Conservation (phyloP, 2,888 invertebrate species). For the Drosophila dives region DNA sequence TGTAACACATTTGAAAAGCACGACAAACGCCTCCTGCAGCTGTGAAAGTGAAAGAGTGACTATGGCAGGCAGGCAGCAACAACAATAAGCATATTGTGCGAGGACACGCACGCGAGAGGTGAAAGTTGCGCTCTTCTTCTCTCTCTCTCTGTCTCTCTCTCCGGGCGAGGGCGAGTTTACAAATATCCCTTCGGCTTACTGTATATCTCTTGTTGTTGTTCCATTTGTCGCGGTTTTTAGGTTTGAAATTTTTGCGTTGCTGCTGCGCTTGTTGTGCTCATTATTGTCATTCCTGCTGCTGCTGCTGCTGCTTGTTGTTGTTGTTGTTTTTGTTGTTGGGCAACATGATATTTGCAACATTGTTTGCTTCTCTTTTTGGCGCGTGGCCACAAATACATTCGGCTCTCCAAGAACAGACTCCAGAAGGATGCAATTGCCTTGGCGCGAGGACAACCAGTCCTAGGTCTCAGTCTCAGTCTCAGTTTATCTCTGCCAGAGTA, state of each 20-base stretch:
- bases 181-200: slow-evolving; percentile 49
- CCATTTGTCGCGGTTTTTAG: slow-evolving; percentile 44
- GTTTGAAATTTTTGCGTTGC: slow-evolving; percentile 36
- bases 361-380: slow-evolving; percentile 73
- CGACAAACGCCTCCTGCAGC: slow-evolving; percentile 30
- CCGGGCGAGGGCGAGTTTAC: slow-evolving; percentile 34
- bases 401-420: slow-evolving; percentile 42
- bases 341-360: slow-evolving; percentile 63
- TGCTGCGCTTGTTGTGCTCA: slow-evolving; percentile 30
- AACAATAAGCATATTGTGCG: slow-evolving; percentile 60
- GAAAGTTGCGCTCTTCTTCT: slow-evolving; percentile 56
- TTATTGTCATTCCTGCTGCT: slow-evolving; percentile 34
- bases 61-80: slow-evolving; percentile 49
- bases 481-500: slow-evolving; percentile 81
- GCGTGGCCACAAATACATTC: slow-evolving; percentile 43
- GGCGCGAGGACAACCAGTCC: slow-evolving; percentile 45
- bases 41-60: slow-evolving; percentile 71
- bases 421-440: slow-evolving; percentile 68
- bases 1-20: slow-evolving; percentile 55
- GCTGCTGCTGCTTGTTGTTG: slow-evolving; percentile 24
- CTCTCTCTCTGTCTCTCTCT: slow-evolving; percentile 30
- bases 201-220: background rate
- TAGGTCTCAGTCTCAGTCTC: slow-evolving; percentile 65
- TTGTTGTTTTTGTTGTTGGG: slow-evolving; percentile 22
- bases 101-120: slow-evolving; percentile 68